Evolutionary conservation across 2,888 invertebrate species (phyloP).

Genomic region (Melanophora roralis): DNA sequence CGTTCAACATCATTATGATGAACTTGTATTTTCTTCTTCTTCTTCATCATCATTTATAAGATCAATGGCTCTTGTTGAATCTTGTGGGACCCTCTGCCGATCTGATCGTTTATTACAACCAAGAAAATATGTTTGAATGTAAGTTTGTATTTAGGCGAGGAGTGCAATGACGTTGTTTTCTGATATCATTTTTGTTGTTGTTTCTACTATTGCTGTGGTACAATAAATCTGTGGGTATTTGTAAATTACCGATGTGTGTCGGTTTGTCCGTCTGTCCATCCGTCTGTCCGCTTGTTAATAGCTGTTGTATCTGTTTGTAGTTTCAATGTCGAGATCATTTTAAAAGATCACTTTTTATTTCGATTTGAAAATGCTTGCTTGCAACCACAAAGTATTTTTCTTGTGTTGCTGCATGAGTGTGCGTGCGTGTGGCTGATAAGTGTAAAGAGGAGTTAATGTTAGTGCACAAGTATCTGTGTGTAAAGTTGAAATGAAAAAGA

Average conservation of each 20-base stretch:
- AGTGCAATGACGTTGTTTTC: slow-evolving; percentile 52
- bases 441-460: not conserved
- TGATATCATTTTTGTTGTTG: not conserved
- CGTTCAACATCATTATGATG: slow-evolving; percentile 39
- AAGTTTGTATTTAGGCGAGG: slow-evolving; percentile 54
- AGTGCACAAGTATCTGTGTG: not conserved
- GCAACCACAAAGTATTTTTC: slow-evolving; percentile 21
- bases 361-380: slow-evolving; percentile 47
- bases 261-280: not conserved
- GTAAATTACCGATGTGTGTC: not conserved
- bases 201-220: slow-evolving; percentile 10
- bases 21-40: slow-evolving; percentile 19
- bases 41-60: slow-evolving; percentile 19
- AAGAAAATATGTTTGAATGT: slow-evolving; percentile 6
- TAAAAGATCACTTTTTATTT: slow-evolving; percentile 57
- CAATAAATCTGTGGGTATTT: slow-evolving; percentile 32
- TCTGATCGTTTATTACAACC: not conserved
- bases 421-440: not conserved
- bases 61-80: slow-evolving; percentile 50
- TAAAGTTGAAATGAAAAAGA: slow-evolving; percentile 25
- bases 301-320: slow-evolving; percentile 17
- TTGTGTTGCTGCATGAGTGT: not conserved
- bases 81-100: slow-evolving; percentile 1
- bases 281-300: not conserved
- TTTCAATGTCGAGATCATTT: slow-evolving; percentile 64